phyloP scores from a whole-genome alignment of 2,888 invertebrate species.

The Crematogaster levior region DNA sequence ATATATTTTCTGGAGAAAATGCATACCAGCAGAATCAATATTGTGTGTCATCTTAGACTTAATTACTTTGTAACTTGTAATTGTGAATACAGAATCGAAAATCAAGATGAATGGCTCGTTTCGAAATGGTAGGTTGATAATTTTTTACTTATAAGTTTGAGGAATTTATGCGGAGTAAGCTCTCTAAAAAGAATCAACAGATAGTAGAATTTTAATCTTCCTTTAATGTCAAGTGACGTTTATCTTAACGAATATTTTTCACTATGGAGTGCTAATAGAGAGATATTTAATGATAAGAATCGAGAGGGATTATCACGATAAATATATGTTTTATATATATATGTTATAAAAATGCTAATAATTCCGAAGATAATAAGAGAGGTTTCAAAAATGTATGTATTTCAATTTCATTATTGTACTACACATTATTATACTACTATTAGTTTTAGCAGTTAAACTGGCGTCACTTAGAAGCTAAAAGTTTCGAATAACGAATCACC shows the following conservation, averaged over 20 bases:
- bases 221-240: background rate
- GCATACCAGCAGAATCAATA: background rate
- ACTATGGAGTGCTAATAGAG: background rate
- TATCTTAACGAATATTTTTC: slow-evolving; percentile 10
- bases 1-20: background rate
- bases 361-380: background rate
- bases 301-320: background rate
- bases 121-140: background rate
- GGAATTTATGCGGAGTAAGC: background rate
- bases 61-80: background rate
- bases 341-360: background rate
- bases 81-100: background rate
- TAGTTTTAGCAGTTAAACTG: background rate
- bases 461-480: background rate
- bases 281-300: background rate
- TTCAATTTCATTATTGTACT: background rate
- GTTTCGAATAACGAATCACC: slow-evolving; percentile 7
- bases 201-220: background rate
- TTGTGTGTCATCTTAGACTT: background rate
- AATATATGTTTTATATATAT: too few relatives aligned
- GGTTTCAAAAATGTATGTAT: background rate
- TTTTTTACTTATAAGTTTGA: background rate
- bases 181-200: background rate
- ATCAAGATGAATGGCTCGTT: background rate
- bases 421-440: too few relatives aligned